These are phyloP conservation scores for Neodiprion pinetum DNA, from an alignment of 1,140 invertebrate species.

Conservation along the genomic window DNA sequence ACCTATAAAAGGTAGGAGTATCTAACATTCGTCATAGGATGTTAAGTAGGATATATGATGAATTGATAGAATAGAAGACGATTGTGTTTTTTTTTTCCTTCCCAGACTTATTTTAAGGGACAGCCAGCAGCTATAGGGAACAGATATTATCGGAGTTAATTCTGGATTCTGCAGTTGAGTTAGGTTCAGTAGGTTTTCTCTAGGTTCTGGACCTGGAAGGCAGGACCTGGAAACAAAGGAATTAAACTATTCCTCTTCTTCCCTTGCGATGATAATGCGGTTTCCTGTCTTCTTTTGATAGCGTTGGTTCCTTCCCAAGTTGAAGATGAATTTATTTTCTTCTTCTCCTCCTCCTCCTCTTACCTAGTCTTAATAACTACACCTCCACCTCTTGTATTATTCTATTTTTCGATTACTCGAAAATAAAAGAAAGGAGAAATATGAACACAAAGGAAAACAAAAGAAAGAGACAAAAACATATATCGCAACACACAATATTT, in stretches of 20 bases:
- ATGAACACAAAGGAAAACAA: too few species aligned
- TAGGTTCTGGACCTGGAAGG: conserved; percentile 59
- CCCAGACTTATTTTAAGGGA: conserved; percentile 39
- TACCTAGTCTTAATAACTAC: conserved; percentile 1
- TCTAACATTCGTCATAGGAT: background rate
- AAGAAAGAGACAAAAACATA: too few species aligned
- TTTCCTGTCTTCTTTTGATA: background rate
- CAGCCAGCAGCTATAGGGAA: conserved; percentile 55
- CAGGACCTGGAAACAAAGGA: conserved; percentile 63
- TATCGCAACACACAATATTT: too few species aligned
- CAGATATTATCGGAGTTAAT: conserved; percentile 56
- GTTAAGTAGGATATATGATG: background rate
- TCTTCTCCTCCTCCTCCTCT: background rate
- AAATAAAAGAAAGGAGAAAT: background rate
- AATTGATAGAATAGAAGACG: background rate
- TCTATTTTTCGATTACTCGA: background rate
- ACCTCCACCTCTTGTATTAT: background rate
- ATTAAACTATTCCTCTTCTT: conserved; percentile 48
- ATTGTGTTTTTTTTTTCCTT: conserved; percentile 4
- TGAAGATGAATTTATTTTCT: background rate
- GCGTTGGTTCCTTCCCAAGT: background rate
- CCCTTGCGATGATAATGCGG: conserved; percentile 11
- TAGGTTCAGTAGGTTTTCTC: conserved; percentile 40
- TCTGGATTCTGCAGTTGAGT: conserved; percentile 50
- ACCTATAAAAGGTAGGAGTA: background rate